These are phyloP conservation scores for Semibalanus balanoides DNA, from an alignment of 1,140 invertebrate species.

Conservation along the genomic window DNA sequence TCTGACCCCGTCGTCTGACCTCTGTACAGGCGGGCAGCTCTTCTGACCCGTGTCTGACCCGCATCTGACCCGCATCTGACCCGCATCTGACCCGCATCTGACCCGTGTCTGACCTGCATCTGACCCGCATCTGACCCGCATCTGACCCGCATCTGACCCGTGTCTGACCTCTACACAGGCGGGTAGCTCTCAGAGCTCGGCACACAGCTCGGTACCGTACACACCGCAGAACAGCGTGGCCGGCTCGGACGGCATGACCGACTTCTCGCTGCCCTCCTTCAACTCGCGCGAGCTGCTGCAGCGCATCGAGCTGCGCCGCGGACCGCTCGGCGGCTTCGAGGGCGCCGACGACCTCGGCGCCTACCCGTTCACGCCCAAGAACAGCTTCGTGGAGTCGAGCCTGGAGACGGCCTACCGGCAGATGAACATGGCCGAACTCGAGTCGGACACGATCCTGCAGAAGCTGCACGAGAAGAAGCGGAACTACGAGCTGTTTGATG, in stretches of 20 bases:
- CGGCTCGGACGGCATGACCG: slow-evolving; percentile 20
- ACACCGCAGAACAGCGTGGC: slow-evolving; percentile 26
- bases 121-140: not conserved
- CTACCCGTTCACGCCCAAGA: slow-evolving; percentile 28
- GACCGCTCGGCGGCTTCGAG: slow-evolving; percentile 24
- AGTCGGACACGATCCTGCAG: slow-evolving; percentile 8
- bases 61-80: too few species aligned
- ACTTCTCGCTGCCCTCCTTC: slow-evolving; percentile 24
- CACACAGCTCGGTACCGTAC: slow-evolving; percentile 27
- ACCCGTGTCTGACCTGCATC: too few species aligned
- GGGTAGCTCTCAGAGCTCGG: slow-evolving; percentile 23
- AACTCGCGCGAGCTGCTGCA: slow-evolving; percentile 28
- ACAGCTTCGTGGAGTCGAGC: slow-evolving; percentile 26
- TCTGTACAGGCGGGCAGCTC: too few species aligned
- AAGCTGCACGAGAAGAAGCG: slow-evolving; percentile 12
- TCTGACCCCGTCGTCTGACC: too few species aligned
- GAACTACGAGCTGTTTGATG: not conserved
- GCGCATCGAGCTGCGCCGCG: slow-evolving; percentile 25
- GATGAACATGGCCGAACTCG: slow-evolving; percentile 7
- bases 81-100: too few species aligned
- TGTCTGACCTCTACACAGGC: slow-evolving; percentile 12
- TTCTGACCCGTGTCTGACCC: too few species aligned
- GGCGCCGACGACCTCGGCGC: slow-evolving; percentile 18
- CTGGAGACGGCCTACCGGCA: slow-evolving; percentile 22
- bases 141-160: not conserved